A percentile compares a stretch with the other conserved stretches of the same genome.
Evolutionary conservation across 1,140 invertebrate species (phyloP).

Genomic region (Pararge aegeria): DNA sequence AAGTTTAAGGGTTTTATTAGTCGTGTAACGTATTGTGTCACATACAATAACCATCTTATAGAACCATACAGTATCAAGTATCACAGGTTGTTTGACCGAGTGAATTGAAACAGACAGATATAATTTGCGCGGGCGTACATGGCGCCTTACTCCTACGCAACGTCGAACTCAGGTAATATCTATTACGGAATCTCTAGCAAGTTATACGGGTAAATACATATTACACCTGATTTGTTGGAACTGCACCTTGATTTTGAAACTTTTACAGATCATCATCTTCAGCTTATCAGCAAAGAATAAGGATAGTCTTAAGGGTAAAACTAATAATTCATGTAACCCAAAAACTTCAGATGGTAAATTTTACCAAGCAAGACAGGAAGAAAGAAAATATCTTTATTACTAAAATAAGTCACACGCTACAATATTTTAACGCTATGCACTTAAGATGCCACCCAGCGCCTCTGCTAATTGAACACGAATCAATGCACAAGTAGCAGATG

Average conservation of each 20-base stretch:
- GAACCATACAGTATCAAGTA: slow-evolving; percentile 9
- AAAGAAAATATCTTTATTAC: too few relatives aligned
- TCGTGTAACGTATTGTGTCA: slow-evolving; percentile 7
- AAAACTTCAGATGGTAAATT: too few relatives aligned
- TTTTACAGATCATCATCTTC: neutral
- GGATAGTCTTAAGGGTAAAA: too few relatives aligned
- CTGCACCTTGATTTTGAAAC: neutral
- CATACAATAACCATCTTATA: slow-evolving; percentile 9
- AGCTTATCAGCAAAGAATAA: too few relatives aligned
- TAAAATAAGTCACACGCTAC: too few relatives aligned
- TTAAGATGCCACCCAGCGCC: too few relatives aligned
- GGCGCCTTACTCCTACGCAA: slow-evolving; percentile 46
- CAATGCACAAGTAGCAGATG: too few relatives aligned
- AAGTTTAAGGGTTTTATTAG: neutral
- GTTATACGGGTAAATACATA: slow-evolving; percentile 24
- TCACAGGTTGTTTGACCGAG: slow-evolving; percentile 20
- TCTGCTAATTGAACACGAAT: too few relatives aligned
- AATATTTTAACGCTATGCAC: too few relatives aligned
- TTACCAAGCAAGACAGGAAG: too few relatives aligned
- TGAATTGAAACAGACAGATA: slow-evolving; percentile 18
- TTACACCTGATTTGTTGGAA: slow-evolving; percentile 22
- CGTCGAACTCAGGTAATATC: slow-evolving; percentile 35
- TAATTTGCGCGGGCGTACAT: slow-evolving; percentile 39
- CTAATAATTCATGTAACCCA: too few relatives aligned
- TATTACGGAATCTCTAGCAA: slow-evolving; percentile 31